Evolutionary conservation across 2,113 vertebrate genomes (phyloP).

Genomic region (Cyphomyrus discorhynchus): DNA sequence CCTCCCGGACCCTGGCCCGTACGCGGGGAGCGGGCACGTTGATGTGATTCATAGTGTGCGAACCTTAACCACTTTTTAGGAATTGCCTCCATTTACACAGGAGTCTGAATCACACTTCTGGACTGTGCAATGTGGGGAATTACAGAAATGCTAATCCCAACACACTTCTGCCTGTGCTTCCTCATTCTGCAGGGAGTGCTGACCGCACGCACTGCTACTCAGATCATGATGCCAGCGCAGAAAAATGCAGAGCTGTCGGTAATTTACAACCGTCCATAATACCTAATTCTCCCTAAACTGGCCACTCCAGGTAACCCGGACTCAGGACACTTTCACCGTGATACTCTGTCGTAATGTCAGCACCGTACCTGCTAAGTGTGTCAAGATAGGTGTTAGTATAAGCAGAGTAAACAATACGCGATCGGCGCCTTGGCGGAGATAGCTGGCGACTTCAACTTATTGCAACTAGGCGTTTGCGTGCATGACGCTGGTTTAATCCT

Average conservation of each 20-base stretch:
- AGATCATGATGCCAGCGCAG: neutral
- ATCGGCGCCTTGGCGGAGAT: neutral
- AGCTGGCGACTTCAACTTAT: neutral
- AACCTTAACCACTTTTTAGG: neutral
- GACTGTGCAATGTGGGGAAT: neutral
- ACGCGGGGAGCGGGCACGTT: neutral
- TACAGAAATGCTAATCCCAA: neutral
- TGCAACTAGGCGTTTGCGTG: neutral
- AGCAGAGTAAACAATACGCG: neutral
- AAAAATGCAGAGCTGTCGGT: neutral
- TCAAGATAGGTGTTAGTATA: neutral
- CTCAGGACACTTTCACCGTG: neutral
- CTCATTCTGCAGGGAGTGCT: neutral
- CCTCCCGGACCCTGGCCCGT: neutral
- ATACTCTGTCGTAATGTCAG: neutral
- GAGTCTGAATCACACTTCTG: neutral
- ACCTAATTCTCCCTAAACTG: neutral
- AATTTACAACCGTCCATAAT: neutral
- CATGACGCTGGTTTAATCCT: neutral
- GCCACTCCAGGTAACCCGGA: neutral
- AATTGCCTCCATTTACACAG: neutral
- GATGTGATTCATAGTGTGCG: neutral
- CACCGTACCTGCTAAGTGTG: neutral
- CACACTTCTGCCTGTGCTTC: neutral
- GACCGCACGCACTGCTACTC: neutral